phyloP scores from a whole-genome alignment of 1,140 invertebrate genomes.

The Cydia fagiglandana region DNA sequence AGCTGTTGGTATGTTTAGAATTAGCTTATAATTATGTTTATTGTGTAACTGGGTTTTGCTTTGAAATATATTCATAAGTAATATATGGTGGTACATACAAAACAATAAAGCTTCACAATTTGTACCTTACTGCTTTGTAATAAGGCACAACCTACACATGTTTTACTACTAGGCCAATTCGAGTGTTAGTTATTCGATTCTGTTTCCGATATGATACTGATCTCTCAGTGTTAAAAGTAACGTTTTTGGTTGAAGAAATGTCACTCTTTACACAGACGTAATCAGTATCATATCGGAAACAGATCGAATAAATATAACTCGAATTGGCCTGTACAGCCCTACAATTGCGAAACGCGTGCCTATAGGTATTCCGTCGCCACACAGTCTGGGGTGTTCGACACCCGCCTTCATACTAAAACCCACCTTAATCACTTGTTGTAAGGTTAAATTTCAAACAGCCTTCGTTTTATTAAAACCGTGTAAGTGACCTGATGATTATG shows the following conservation, averaged over 20 bases:
- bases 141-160: not conserved
- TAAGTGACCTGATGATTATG: not conserved
- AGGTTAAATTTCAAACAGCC: not conserved
- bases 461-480: not conserved
- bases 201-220: too few species aligned
- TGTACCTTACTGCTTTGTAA: not conserved
- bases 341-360: not conserved
- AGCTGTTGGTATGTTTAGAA: not conserved
- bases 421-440: not conserved
- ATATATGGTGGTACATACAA: too few species aligned
- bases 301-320: too few species aligned
- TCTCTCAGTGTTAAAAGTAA: too few species aligned
- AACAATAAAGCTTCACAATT: too few species aligned
- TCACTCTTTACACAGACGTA: too few species aligned
- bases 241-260: too few species aligned
- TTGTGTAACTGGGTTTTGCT: too few species aligned
- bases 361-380: not conserved
- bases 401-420: not conserved
- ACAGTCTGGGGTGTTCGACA: not conserved
- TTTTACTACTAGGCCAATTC: not conserved
- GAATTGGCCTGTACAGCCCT: not conserved
- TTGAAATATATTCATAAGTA: too few species aligned
- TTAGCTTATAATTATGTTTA: too few species aligned
- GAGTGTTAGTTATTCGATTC: too few species aligned
- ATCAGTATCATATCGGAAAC: too few species aligned